Conservation (phyloP, 2,113 vertebrate genomes). For the Callithrix jacchus region DNA sequence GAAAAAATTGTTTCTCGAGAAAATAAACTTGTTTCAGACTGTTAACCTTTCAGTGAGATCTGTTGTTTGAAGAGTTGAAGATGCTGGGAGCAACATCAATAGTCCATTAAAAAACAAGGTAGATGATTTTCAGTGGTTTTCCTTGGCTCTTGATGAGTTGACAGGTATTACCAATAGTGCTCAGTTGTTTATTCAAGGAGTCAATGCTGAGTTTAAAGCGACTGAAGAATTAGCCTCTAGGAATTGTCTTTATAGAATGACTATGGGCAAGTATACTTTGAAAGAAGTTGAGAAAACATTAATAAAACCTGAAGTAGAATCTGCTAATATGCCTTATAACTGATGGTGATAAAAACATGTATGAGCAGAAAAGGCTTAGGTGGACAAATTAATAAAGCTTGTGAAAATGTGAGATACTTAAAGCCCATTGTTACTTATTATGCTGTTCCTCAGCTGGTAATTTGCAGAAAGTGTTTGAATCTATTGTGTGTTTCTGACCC, state of each 20-base stretch:
- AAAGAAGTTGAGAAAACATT: neutral
- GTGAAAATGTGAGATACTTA: neutral
- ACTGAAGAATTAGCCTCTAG: neutral
- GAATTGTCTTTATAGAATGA: neutral
- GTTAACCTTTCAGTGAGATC: neutral
- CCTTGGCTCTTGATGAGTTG: neutral
- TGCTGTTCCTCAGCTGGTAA: neutral
- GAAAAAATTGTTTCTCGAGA: neutral
- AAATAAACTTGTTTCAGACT: constrained; percentile 1
- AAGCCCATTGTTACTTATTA: neutral
- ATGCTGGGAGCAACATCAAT: neutral
- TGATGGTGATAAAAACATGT: neutral
- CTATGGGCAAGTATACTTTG: neutral
- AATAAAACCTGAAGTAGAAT: neutral
- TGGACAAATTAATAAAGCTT: neutral
- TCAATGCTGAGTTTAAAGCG: neutral
- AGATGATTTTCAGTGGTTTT: constrained; percentile 1
- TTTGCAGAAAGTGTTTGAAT: neutral
- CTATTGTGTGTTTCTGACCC: neutral
- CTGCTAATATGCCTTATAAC: neutral
- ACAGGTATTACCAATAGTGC: neutral
- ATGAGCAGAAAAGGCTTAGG: neutral
- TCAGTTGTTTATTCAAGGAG: neutral
- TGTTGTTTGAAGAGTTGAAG: neutral
- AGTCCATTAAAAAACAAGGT: neutral